Base-by-base conservation (phyloP, 2,113 vertebrate genomes). In the Pogona vitticeps region DNA sequence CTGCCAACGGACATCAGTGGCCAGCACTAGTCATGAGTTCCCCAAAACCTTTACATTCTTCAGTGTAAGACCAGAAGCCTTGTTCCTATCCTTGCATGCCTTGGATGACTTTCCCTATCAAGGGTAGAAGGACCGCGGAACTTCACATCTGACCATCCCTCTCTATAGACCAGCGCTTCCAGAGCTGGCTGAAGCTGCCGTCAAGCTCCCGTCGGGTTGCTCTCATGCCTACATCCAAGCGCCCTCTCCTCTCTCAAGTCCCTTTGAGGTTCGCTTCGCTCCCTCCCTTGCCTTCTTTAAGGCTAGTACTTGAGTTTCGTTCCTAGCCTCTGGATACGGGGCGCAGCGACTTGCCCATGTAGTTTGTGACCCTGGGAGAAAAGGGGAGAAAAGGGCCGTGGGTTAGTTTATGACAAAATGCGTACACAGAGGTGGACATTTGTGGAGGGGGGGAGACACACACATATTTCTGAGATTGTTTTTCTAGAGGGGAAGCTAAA, bases 11-110 rank as follows among this genome's bases (percentile, higher is more conserved):
- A 21, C 1, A 20, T 0, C 21, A 0, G 14, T 63, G 6, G n/a
- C 14, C 72, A 33, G n/a, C 38, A 18, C 56, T 12, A 75, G 1
- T 58, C 83, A 38, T 70, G 23, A 40, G 0, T 0, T 1, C 31
- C 82, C 65, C 0, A 1, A 20, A 12, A 0, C 0, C 2, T 0
- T 18, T 36, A 13, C 2, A 33, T 1, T 1, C 1, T 71, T 67
- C 42, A 40, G 4, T 20, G 77, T 70, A 33, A 82, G 33, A 61
- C 38, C 65, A 1, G 38, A 59, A 52, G 2, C 52, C n/a, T 38
- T 38, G 61, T 78, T 56, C 17, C 42, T 52, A 10, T 31, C 52
- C 75, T 56, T 15, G 33, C 36, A 73, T 2, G 33, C 0, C 18
- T 85, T 84, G 82, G 65, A 2, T 76, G 1, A 14, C 18, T 77